Conservation (phyloP, 2,113 vertebrate genomes). For the Podarcis muralis region DNA sequence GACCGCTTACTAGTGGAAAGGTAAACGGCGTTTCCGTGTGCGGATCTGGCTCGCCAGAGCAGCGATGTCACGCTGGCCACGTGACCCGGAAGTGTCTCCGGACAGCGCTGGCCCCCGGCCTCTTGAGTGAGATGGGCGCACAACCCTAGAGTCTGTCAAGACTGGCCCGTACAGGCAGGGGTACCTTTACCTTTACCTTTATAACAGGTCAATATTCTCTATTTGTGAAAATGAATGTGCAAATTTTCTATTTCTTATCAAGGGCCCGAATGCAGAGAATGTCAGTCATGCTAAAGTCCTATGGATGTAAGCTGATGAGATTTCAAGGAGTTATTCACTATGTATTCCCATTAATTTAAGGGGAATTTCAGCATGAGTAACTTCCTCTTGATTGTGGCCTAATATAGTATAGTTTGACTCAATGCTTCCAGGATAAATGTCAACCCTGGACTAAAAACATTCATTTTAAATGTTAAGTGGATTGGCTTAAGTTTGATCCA, state of each 20-base stretch:
- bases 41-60: too few relatives aligned
- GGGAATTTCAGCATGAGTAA: neutral
- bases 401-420: constrained; percentile 7
- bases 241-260: neutral
- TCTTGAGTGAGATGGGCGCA: too few relatives aligned
- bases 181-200: too few relatives aligned
- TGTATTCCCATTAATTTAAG: neutral
- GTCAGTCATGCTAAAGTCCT: neutral
- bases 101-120: too few relatives aligned
- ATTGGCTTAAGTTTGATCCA: constrained; percentile 44
- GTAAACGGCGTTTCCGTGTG: too few relatives aligned
- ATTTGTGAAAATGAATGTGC: too few relatives aligned
- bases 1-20: too few relatives aligned
- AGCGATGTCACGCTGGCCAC: too few relatives aligned
- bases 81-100: too few relatives aligned
- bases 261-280: neutral
- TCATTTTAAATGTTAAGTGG: constrained; percentile 31
- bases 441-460: neutral
- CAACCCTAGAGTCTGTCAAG: too few relatives aligned
- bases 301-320: neutral
- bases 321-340: neutral
- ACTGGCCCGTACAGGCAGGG: too few relatives aligned
- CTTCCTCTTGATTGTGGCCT: neutral
- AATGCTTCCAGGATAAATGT: constrained; percentile 37
- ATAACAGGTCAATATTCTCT: neutral